Conservation (phyloP, 2,113 vertebrate genomes). For the Zeus faber region DNA sequence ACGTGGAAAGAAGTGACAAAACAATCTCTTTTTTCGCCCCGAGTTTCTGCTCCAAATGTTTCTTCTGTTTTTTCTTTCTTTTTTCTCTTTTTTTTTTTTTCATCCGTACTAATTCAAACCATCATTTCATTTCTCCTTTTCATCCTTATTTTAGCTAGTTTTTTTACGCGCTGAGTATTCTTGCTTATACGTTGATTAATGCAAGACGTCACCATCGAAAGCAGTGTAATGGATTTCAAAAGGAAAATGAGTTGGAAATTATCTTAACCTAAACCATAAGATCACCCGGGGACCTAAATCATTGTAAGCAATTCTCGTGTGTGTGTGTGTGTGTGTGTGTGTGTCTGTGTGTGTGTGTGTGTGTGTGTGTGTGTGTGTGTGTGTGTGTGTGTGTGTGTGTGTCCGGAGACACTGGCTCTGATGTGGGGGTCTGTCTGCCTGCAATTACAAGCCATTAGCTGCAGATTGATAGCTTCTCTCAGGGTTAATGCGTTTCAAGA, state of each 20-base stretch:
- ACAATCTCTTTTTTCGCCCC: not conserved
- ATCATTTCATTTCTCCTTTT: too few relatives aligned
- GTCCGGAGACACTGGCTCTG: slow-evolving; percentile 40
- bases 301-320: slow-evolving; percentile 26
- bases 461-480: slow-evolving; percentile 63
- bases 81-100: slow-evolving; percentile 6
- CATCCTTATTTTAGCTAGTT: slow-evolving; percentile 22
- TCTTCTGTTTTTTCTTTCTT: not conserved
- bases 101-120: too few relatives aligned
- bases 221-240: slow-evolving; percentile 39
- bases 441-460: slow-evolving; percentile 66
- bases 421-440: slow-evolving; percentile 36
- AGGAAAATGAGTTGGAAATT: slow-evolving; percentile 44
- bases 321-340: slow-evolving; percentile 3
- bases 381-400: slow-evolving; percentile 40
- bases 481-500: slow-evolving; percentile 57
- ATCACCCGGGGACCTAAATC: slow-evolving; percentile 30
- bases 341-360: slow-evolving; percentile 13
- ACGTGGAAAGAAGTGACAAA: not conserved
- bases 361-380: not conserved
- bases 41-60: not conserved
- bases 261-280: slow-evolving; percentile 27
- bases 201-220: slow-evolving; percentile 11
- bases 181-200: too few relatives aligned
- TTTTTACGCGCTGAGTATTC: too few relatives aligned